A percentile compares a stretch with the other conserved stretches of the same genome.
Conservation (phyloP, 2,888 invertebrate genomes). For the Chrysopilus asiliformis region DNA sequence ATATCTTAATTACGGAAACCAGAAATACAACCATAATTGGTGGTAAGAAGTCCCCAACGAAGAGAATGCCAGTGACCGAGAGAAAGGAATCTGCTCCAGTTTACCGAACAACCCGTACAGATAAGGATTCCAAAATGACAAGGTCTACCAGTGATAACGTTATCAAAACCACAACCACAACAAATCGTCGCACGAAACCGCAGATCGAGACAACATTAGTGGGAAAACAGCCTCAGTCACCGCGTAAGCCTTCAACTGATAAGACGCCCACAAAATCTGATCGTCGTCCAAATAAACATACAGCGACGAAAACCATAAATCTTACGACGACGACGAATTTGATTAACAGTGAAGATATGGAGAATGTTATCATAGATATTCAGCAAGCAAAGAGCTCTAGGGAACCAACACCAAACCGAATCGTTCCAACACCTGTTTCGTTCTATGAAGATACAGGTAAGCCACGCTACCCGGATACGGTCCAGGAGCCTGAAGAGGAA, state of each 20-base stretch:
- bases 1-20: slow-evolving; percentile 4
- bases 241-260: slow-evolving; percentile 11
- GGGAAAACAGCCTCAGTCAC: slow-evolving; percentile 12
- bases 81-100: slow-evolving; percentile 35
- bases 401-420: slow-evolving; percentile 59
- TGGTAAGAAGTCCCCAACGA: slow-evolving; percentile 14
- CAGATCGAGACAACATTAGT: slow-evolving; percentile 21
- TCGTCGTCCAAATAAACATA: slow-evolving; percentile 33
- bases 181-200: slow-evolving; percentile 19
- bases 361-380: slow-evolving; percentile 52
- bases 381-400: slow-evolving; percentile 61
- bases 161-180: slow-evolving; percentile 38
- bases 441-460: slow-evolving; percentile 44
- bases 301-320: slow-evolving; percentile 42
- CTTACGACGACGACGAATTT: slow-evolving; percentile 37
- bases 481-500: slow-evolving; percentile 61
- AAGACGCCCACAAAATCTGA: slow-evolving; percentile 18
- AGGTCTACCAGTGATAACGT: slow-evolving; percentile 45
- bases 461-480: slow-evolving; percentile 59
- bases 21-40: slow-evolving; percentile 4
- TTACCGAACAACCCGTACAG: slow-evolving; percentile 33
- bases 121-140: slow-evolving; percentile 39
- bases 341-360: slow-evolving; percentile 40
- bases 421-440: slow-evolving; percentile 51
- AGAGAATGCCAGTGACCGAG: slow-evolving; percentile 32